Conservation (phyloP, 2,113 vertebrate genomes). For the Pluvianellus socialis region DNA sequence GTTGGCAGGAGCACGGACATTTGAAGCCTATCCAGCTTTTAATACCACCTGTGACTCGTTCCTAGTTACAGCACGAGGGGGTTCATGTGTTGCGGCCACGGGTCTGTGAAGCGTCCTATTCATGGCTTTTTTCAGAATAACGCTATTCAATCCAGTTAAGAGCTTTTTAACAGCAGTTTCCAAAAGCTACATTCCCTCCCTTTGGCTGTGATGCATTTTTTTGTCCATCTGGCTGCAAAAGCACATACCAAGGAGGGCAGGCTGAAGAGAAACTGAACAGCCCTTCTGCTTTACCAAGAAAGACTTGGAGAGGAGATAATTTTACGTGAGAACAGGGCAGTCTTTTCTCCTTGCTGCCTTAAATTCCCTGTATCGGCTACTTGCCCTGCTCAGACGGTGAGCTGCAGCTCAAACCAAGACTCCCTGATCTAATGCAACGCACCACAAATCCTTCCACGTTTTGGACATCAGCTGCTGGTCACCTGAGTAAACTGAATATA, state of each 20-base stretch:
- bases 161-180: not conserved
- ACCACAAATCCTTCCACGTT: not conserved
- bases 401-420: not conserved
- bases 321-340: not conserved
- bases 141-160: not conserved
- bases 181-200: conserved; percentile 19
- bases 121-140: not conserved
- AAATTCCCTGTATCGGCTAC: not conserved
- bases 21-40: not conserved
- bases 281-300: not conserved
- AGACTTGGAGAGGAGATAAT: not conserved
- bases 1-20: not conserved
- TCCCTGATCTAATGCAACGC: not conserved
- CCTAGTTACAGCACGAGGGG: not conserved
- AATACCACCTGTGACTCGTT: not conserved
- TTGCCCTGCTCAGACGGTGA: accelerated
- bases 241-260: conserved; percentile 17
- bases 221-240: conserved; percentile 28
- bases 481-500: not conserved
- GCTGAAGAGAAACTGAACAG: not conserved
- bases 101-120: not conserved
- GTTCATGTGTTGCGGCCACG: accelerated
- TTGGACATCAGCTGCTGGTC: not conserved
- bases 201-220: not conserved
- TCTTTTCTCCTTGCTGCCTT: not conserved